Base-by-base conservation (phyloP, 2,113 vertebrate genomes). In the Platysteira castanea region DNA sequence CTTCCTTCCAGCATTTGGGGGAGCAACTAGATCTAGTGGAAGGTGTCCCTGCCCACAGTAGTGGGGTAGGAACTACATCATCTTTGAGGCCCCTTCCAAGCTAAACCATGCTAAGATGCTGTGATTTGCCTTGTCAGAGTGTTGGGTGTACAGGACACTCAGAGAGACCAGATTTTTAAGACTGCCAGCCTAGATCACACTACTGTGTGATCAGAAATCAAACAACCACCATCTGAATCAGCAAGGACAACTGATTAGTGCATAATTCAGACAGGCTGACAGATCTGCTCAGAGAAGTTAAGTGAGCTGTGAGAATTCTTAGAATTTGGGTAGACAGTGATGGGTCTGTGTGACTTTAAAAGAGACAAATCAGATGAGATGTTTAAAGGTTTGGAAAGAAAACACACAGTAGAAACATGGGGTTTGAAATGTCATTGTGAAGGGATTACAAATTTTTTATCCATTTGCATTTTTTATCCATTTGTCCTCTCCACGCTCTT, bases 141-240 rank as follows among this genome's bases (percentile, higher is more conserved):
- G 3, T 10, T 2, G 0, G 12, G 24, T 26, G 10, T 22, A 26
- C 0, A 0, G 33, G n/a, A 30, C 42, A 89, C 47, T 33, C 13
- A 23, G 4, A 30, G n/a, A 12, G 18, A 35, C 30, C n/a, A 47
- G 35, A 52, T 49, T 33, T 56, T 79, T 27, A 35, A 64, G 17
- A 28, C 4, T 85, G 24, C 7, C 67, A 76, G 37, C 54, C 46
- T 65, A 67, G n/a, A 69, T n/a, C n/a, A n/a, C n/a, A n/a, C 7
- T 50, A 35, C 19, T 15, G 27, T 30, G 44, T 60, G 26, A 47
- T 88, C 50, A 90, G 68, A 65, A 86, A 65, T 46, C 53, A 50
- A 86, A 22, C 6, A 3, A 33, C 14, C 42, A 33, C 61, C 73
- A 68, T 20, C 53, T 33, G 57, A 57, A 77, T 42, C 35, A 54